Conservation (phyloP, 2,797 vertebrate genomes). For the Tachyglossus aculeatus region DNA sequence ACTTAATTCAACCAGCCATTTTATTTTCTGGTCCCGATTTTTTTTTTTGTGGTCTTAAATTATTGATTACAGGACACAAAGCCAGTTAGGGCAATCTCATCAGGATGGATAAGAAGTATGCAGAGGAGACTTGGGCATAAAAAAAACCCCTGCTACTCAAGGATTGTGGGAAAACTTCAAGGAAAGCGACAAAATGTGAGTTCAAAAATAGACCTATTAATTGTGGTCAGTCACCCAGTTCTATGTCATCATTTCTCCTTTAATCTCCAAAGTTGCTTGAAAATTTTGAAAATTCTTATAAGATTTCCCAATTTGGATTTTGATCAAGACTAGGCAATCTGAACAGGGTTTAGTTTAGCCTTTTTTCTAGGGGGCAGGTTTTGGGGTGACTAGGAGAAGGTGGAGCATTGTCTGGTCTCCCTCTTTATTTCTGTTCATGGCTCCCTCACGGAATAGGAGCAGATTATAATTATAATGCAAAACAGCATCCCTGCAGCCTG, state of each 20-base stretch:
- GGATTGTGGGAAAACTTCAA: constrained; percentile 8
- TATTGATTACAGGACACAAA: constrained; percentile 58
- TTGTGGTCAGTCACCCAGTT: constrained; percentile 1
- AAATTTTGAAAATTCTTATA: constrained; percentile 11
- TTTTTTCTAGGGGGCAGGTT: constrained; percentile 7
- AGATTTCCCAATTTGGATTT: not conserved
- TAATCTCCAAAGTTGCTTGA: constrained; percentile 16
- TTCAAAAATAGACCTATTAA: no score
- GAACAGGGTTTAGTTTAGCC: not conserved
- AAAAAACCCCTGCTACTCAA: constrained; percentile 33
- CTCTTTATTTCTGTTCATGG: constrained; percentile 41
- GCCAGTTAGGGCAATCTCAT: constrained; percentile 42
- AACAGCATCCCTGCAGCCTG: constrained; percentile 64
- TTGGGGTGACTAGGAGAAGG: not conserved
- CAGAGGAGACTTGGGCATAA: not conserved
- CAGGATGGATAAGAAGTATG: constrained; percentile 46
- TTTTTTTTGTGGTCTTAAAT: constrained; percentile 37
- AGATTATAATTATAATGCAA: constrained; percentile 77
- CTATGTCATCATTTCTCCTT: constrained; percentile 38
- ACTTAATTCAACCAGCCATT: constrained; percentile 43
- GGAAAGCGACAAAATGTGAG: not conserved
- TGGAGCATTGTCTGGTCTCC: no score
- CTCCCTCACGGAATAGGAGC: constrained; percentile 35
- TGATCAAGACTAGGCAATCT: constrained; percentile 2
- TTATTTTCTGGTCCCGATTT: constrained; percentile 25